A percentile compares a stretch with the other conserved stretches of the same genome.
These are phyloP conservation scores for Thalassophryne amazonica DNA, from an alignment of 2,797 vertebrate species.

Conservation along the genomic window DNA sequence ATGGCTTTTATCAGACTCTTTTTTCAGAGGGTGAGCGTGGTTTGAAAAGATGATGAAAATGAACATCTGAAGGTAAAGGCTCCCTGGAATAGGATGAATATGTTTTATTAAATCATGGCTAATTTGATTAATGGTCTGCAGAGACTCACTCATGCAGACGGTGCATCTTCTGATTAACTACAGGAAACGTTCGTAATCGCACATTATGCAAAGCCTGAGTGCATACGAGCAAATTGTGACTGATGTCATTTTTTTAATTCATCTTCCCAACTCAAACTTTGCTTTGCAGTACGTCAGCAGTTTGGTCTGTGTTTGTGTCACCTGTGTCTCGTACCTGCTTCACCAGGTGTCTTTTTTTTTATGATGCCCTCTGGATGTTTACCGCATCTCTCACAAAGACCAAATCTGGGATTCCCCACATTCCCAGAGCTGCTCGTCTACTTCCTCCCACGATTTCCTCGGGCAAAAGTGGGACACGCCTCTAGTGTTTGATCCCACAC, in stretches of 20 bases:
- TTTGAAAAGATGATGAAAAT: constrained; percentile 40
- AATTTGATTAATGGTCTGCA: constrained; percentile 58
- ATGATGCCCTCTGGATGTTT: constrained; percentile 10
- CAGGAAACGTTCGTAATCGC: constrained; percentile 4
- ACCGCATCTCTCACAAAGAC: constrained; percentile 24
- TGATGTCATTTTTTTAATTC: neutral
- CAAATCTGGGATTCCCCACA: constrained; percentile 68
- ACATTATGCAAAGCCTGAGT: neutral
- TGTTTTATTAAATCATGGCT: constrained; percentile 34
- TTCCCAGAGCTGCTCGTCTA: constrained; percentile 47
- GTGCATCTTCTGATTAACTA: constrained; percentile 20
- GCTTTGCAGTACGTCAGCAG: neutral
- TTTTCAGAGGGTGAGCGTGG: neutral
- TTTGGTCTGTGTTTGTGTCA: neutral
- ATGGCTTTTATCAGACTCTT: constrained; percentile 41
- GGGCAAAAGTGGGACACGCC: constrained; percentile 22
- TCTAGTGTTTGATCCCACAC: constrained; percentile 6
- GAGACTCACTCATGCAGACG: constrained; percentile 34
- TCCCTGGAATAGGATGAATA: constrained; percentile 26
- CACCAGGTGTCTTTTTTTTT: constrained; percentile 25
- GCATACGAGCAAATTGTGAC: neutral
- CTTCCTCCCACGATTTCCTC: constrained; percentile 43
- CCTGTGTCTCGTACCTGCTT: neutral
- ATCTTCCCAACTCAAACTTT: neutral
- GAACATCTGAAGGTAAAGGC: constrained; percentile 39